Base-by-base conservation (phyloP, 2,888 invertebrate genomes). In the Netelia virgata region DNA sequence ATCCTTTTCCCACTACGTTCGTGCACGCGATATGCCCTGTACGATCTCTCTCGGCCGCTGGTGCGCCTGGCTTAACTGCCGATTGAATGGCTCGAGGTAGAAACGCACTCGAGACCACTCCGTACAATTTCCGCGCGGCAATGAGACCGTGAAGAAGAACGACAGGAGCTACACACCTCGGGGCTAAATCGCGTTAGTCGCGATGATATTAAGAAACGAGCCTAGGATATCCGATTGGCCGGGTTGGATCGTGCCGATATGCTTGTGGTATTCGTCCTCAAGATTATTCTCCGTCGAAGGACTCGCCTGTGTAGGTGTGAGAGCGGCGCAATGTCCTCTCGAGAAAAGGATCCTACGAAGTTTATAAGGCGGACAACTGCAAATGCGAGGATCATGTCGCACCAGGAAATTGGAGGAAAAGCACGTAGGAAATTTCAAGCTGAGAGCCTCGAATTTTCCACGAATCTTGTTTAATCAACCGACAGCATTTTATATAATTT, bases 31-130 rank as follows among this genome's bases (percentile, higher is more conserved):
- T 61, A 50, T 18, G 8, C 36, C 36, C 5, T 36, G 6, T 36
- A 36, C 47, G 47, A 10, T 47, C 47, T 47, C 43, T 28, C 63
- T 55, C 72, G 36, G 50, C 55, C 63, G 28, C 41, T 68, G 75
- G 75, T 76, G 73, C 36, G 36, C 68, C 23, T 63, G 81, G 82
- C 86, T 86, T 87, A 87, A 87, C 87, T 86, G 87, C 86, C 88
- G 86, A 88, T 89, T 88, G 88, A 88, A 88, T 81, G 83, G 84
- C 84, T 83, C 61, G 55, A 79, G 79, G 85, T 82, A 77, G 80
- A 83, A 86, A 86, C 86, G 83, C 86, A 86, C 86, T 85, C 70
- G 80, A 82, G 84, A 75, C 72, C 72, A 64, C 76, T 68, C 55
- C 63, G 36, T 74, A 79, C 61, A 57, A 59, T 70, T 53, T 79